Evolutionary conservation across 2,888 invertebrate species (phyloP).

Genomic region (Bruchidius siliquastri): DNA sequence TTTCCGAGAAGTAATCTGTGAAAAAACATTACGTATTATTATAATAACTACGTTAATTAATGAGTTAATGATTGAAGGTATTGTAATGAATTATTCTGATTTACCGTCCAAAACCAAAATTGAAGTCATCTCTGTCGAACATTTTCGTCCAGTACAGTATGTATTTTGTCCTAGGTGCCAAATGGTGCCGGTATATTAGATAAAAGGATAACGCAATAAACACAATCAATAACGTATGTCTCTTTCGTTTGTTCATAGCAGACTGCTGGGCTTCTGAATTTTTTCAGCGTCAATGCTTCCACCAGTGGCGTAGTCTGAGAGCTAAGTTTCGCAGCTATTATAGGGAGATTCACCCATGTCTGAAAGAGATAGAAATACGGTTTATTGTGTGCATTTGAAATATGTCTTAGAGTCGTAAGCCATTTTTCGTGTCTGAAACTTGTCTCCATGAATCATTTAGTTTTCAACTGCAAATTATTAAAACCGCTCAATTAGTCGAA

Average conservation of each 20-base stretch:
- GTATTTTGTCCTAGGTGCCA: constrained; percentile 12
- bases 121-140: constrained; percentile 24
- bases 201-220: not conserved
- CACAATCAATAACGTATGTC: constrained; percentile 1
- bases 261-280: not conserved
- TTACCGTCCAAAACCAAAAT: constrained; percentile 21
- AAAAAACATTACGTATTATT: no score
- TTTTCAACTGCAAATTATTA: no score
- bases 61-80: no score
- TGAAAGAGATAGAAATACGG: not conserved
- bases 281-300: not conserved
- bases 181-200: not conserved
- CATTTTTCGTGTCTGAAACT: no score
- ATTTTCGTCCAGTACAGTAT: constrained; percentile 32
- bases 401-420: no score
- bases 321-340: not conserved
- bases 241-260: constrained; percentile 2
- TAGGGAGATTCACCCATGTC: not conserved
- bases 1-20: no score
- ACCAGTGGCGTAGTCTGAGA: not conserved
- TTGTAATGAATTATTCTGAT: not conserved
- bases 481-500: no score
- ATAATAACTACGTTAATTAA: no score
- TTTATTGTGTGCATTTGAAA: no score
- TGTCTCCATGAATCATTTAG: no score